These are phyloP conservation scores for Daphoenositta chrysoptera DNA, from an alignment of 2,113 vertebrate species.

Conservation along the genomic window DNA sequence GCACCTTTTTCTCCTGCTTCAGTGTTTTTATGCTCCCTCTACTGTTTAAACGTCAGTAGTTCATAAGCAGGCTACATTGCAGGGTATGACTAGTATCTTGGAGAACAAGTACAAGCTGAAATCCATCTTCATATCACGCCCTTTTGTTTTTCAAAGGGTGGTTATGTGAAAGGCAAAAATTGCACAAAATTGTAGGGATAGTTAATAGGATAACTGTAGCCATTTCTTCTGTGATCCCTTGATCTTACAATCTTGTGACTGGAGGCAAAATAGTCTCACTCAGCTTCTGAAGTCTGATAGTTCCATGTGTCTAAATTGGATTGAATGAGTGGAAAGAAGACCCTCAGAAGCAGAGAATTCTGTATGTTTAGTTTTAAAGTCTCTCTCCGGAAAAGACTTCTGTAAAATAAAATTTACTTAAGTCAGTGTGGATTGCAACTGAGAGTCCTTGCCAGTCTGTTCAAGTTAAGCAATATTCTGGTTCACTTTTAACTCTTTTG, in stretches of 20 bases:
- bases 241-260: neutral
- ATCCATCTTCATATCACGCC: neutral
- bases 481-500: neutral
- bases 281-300: neutral
- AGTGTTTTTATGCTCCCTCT: constrained; percentile 51
- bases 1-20: neutral
- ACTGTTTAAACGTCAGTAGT: constrained; percentile 9
- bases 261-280: neutral
- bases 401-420: neutral
- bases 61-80: neutral
- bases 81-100: neutral
- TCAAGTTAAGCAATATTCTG: neutral
- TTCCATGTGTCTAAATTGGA: neutral
- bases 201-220: neutral
- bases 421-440: neutral
- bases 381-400: neutral
- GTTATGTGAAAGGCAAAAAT: neutral
- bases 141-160: neutral
- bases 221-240: neutral
- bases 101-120: neutral
- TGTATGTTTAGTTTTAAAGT: neutral
- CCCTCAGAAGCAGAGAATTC: neutral
- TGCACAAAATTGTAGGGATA: neutral
- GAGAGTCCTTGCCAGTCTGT: neutral
- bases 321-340: neutral